Evolutionary conservation across 2,888 invertebrate genomes (phyloP), one percentile per base, ranked within the genome.

Genomic region (Amblyjoppa proteus): DNA sequence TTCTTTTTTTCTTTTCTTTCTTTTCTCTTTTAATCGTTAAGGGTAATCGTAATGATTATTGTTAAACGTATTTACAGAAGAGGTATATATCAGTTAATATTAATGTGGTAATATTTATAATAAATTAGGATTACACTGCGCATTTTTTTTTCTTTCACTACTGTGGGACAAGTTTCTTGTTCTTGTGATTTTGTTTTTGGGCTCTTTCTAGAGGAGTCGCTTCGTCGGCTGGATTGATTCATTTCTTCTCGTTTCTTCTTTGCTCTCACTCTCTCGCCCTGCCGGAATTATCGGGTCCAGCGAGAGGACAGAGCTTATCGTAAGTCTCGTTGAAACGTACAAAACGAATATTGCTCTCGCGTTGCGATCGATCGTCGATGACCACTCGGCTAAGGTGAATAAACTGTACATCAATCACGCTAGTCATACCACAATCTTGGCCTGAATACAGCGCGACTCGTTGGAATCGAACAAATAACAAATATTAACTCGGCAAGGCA

Each of bases 31-130:
- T 51, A 64, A 76, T 80, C 87, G 75, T 87, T 87, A 85, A 88
- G 86, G 83, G 83, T 88, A 87, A 89, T 88, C 88, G 84, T 91
- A 88, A 90, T 90, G 89, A 88, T 91, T 89, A 91, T 90, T 89
- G 86, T 89, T 88, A 90, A 89, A 88, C 90, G 89, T 92, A 92
- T 92, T 89, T 92, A 92, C 92, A 92, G 91, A 91, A 91, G 91
- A 91, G 89, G 89, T 91, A 90, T 91, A 91, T 91, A 88, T 91
- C 87, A 88, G 87, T 90, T 89, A 90, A 84, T 89, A 88, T 90
- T 88, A 88, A 90, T 89, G 88, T 88, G 83, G 87, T 88, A 87
- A 87, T 90, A 89, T 89, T 89, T 89, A 88, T 89, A 89, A 91
- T 90, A 89, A 91, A 90, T 91, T 90, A 91, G 87, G 88, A 88